Evolutionary conservation across 2,888 invertebrate genomes (phyloP), one percentile per base, ranked within the genome.

Genomic region (Nephrotoma appendiculata): DNA sequence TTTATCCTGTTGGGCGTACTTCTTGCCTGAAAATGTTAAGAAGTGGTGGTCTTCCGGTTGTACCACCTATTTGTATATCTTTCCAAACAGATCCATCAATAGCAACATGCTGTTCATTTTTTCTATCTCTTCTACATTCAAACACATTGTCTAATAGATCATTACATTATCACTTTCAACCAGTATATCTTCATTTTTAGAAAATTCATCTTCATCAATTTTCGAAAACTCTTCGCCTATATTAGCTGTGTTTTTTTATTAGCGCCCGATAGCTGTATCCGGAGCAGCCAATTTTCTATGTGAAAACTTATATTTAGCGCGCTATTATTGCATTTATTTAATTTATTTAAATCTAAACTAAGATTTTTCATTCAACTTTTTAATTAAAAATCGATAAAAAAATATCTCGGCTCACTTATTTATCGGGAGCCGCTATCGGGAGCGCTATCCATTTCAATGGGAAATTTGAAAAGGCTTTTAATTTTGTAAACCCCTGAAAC

Each of bases 171-270:
- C 85, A 87, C 86, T 87, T 86, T 41, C 86, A 88, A 87, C 87
- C 86, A 87, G 57, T 87, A 87, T 85, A 86, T 87, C 87, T 87
- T 87, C 88, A 86, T 85, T 88, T 87, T 87, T 87, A 87, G 88
- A 88, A 86, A 86, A 86, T 88, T 87, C 87, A 86, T 88, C 87
- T 86, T 88, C 88, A 87, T 71, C 83, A 87, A 87, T 87, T 87
- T 87, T 87, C 41, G 88, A 88, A 87, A 86, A 88, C 87, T 87
- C 87, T 88, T 87, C 87, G 87, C 19, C 86, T 52, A 87, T 87
- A 86, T 88, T 87, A 87, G 86, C 86, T 88, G 85, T 87, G 41
- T 86, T 86, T 87, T 87, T 11, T 15, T n/a, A n/a, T n/a, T n/a
- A n/a, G n/a, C n/a, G n/a, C n/a, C n/a, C n/a, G n/a, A n/a, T n/a